phyloP scores from a whole-genome alignment of 37 sponge, comb jelly and placozoan species.

The Eunapius fragilis region DNA sequence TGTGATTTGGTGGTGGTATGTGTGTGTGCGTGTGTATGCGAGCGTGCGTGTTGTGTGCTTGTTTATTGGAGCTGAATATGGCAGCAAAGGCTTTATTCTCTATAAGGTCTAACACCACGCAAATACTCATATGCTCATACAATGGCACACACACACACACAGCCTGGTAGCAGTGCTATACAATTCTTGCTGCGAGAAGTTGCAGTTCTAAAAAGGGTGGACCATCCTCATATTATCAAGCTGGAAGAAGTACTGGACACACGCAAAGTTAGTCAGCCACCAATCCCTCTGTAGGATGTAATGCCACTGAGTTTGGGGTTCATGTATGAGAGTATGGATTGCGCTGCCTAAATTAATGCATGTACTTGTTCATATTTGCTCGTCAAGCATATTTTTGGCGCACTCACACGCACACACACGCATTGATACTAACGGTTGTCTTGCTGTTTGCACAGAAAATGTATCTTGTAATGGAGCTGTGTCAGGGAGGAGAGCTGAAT shows the following conservation, averaged over 20 bases:
- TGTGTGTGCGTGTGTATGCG: neutral
- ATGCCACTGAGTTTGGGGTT: too few relatives aligned
- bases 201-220: constrained; percentile 75
- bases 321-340: too few relatives aligned
- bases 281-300: too few relatives aligned
- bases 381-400: too few relatives aligned
- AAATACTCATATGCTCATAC: neutral
- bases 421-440: neutral
- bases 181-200: constrained; percentile 89
- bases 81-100: too few relatives aligned
- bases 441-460: constrained; percentile 58
- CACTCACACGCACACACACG: too few relatives aligned
- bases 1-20: neutral
- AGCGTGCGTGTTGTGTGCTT: neutral
- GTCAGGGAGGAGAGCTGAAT: constrained; percentile 83
- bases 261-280: constrained; percentile 79
- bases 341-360: too few relatives aligned
- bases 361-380: too few relatives aligned
- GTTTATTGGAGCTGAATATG: too few relatives aligned
- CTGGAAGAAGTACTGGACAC: constrained; percentile 91
- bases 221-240: constrained; percentile 87
- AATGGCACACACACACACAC: neutral
- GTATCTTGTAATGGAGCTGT: constrained; percentile 87
- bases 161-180: constrained; percentile 83
- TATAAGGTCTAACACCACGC: too few relatives aligned